These are phyloP conservation scores for Rhyacichthys aspro DNA, from an alignment of 2,797 vertebrate species.

Conservation along the genomic window DNA sequence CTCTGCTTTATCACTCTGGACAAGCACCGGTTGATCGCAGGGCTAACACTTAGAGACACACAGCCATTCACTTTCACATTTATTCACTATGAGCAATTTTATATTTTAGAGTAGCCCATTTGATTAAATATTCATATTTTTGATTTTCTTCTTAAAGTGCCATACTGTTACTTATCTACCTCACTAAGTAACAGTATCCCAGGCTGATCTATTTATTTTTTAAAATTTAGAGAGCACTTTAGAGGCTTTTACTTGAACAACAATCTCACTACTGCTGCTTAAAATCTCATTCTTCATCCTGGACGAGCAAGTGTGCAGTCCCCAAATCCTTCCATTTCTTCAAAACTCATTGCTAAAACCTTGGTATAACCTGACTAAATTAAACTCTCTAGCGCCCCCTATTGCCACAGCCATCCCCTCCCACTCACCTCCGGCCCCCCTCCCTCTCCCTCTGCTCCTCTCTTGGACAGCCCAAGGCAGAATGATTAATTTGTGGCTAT, in stretches of 20 bases:
- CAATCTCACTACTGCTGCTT: slow-evolving; percentile 1
- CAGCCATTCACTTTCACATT: no score
- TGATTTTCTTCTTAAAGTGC: no score
- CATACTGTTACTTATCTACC: no score
- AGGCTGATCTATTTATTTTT: no score
- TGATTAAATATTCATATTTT: no score
- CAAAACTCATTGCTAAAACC: slow-evolving; percentile 51
- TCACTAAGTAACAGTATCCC: no score
- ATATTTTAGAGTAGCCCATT: no score
- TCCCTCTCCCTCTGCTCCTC: slow-evolving; percentile 26
- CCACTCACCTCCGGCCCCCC: slow-evolving; percentile 13
- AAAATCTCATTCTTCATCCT: not conserved
- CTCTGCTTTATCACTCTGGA: no score
- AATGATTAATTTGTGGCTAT: slow-evolving; percentile 92
- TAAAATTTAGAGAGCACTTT: no score
- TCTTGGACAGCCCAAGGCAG: slow-evolving; percentile 73
- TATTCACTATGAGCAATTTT: no score
- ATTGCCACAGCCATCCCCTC: slow-evolving; percentile 7
- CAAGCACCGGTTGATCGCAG: no score
- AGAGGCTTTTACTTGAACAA: not conserved
- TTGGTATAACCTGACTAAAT: slow-evolving; percentile 46
- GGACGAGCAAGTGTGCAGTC: slow-evolving; percentile 14
- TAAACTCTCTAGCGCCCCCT: slow-evolving; percentile 21
- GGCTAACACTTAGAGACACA: no score
- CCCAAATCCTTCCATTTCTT: slow-evolving; percentile 25